phyloP scores from a whole-genome alignment of 2,797 vertebrate species.

The Nasua narica region DNA sequence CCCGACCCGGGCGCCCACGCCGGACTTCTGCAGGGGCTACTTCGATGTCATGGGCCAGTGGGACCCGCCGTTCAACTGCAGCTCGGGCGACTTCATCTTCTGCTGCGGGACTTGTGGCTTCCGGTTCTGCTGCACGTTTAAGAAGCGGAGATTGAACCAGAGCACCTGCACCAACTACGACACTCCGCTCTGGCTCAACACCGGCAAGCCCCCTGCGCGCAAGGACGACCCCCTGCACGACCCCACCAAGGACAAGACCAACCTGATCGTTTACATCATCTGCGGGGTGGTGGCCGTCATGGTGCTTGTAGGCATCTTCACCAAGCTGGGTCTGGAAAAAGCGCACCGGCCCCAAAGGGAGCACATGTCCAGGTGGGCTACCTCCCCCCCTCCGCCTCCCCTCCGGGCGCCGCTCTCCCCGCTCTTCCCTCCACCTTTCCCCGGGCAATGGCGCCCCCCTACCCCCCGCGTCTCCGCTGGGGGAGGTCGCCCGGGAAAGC shows the following conservation, averaged over 20 bases:
- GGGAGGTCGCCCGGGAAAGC: background rate
- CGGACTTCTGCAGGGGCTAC: constrained; percentile 95
- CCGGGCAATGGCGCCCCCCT: background rate
- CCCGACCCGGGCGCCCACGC: constrained; percentile 87
- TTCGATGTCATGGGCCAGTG: constrained; percentile 99
- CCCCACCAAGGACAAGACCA: constrained; percentile 97
- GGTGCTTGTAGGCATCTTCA: constrained; percentile 99
- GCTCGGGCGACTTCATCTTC: constrained; percentile 94
- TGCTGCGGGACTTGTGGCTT: constrained; percentile 99
- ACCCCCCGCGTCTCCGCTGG: background rate
- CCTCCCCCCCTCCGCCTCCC: background rate
- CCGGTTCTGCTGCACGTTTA: constrained; percentile 97
- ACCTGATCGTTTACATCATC: constrained; percentile 98
- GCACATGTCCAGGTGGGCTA: constrained; percentile 95
- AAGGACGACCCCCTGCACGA: constrained; percentile 92
- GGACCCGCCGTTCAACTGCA: constrained; percentile 97
- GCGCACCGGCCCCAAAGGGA: constrained; percentile 97
- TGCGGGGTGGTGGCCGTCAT: constrained; percentile 98
- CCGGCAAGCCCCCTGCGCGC: constrained; percentile 92
- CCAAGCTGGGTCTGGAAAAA: constrained; percentile 96
- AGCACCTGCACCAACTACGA: constrained; percentile 96
- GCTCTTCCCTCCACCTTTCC: background rate
- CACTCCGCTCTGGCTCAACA: constrained; percentile 94
- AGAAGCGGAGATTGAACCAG: constrained; percentile 94
- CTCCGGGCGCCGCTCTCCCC: background rate